Percentiles rank a stretch among this genome's conserved stretches.
phyloP scores from a whole-genome alignment of 1,140 invertebrate genomes.

The Cyclina sinensis region DNA sequence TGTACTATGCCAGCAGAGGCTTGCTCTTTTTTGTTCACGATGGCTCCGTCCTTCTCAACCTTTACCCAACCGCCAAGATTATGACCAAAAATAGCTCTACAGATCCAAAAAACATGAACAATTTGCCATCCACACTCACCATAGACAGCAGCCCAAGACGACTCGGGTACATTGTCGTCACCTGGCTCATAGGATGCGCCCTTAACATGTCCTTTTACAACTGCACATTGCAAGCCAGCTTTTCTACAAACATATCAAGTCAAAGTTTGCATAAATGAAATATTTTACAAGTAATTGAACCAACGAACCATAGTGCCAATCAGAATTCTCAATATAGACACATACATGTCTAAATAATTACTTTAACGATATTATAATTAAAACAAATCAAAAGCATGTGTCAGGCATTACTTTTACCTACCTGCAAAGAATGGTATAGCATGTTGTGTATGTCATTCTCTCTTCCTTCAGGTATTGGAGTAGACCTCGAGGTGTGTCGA shows the following conservation, averaged over 20 bases:
- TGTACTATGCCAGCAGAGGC: constrained; percentile 31
- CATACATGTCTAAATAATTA: too few species aligned
- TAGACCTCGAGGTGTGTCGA: constrained; percentile 68
- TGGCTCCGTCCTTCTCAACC: constrained; percentile 60
- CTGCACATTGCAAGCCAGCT: constrained; percentile 61
- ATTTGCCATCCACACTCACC: constrained; percentile 68
- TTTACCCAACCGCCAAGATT: constrained; percentile 71
- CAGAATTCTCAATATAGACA: too few species aligned
- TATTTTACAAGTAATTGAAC: too few species aligned
- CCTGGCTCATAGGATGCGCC: constrained; percentile 67
- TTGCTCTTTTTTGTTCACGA: not conserved
- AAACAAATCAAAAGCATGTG: too few species aligned
- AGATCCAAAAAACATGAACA: constrained; percentile 72
- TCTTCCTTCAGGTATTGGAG: constrained; percentile 60
- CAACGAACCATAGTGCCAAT: too few species aligned
- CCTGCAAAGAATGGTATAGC: constrained; percentile 72
- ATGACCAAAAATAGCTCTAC: constrained; percentile 64
- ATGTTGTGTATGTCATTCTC: constrained; percentile 66
- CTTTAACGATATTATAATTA: too few species aligned
- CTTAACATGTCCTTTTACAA: constrained; percentile 69
- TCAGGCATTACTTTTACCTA: too few species aligned
- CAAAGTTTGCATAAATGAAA: too few species aligned
- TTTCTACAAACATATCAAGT: constrained; percentile 65
- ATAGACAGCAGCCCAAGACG: constrained; percentile 65
- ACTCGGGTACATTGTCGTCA: constrained; percentile 22